Evolutionary conservation across 2,888 invertebrate species (phyloP).

Genomic region (Timema podura): DNA sequence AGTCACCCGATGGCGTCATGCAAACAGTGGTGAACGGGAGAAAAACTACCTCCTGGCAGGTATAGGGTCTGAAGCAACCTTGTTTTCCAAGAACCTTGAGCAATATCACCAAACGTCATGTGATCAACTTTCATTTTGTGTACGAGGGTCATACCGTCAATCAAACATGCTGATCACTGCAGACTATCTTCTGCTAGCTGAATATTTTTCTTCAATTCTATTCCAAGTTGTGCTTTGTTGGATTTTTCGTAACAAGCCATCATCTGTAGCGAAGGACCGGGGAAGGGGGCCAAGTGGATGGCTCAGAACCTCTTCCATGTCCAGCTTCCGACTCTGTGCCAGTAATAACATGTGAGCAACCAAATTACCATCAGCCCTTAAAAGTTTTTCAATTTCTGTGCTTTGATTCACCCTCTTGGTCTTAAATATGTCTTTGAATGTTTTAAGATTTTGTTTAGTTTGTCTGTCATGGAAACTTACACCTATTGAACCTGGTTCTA

Average conservation of each 20-base stretch:
- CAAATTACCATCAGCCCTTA: background rate
- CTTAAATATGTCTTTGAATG: background rate
- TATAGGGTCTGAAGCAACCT: too few relatives aligned
- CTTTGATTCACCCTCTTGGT: background rate
- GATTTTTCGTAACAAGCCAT: constrained; percentile 4
- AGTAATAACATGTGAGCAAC: background rate
- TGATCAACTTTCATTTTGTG: background rate
- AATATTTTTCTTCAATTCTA: background rate
- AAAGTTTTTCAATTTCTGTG: background rate
- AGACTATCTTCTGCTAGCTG: background rate
- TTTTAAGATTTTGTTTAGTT: background rate
- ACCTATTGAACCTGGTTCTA: background rate
- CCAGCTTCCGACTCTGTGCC: background rate
- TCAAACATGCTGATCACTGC: background rate
- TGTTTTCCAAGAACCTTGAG: background rate
- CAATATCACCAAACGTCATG: background rate
- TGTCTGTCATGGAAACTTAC: background rate
- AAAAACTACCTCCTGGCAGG: too few relatives aligned
- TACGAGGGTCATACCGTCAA: background rate
- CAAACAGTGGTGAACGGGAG: too few relatives aligned
- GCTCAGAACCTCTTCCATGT: background rate
- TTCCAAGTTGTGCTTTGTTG: constrained; percentile 11
- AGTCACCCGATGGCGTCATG: too few relatives aligned
- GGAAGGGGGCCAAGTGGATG: background rate
- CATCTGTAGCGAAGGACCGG: background rate